These are phyloP conservation scores for Noctua fimbriata DNA, from an alignment of 2,888 invertebrate species.

Conservation along the genomic window DNA sequence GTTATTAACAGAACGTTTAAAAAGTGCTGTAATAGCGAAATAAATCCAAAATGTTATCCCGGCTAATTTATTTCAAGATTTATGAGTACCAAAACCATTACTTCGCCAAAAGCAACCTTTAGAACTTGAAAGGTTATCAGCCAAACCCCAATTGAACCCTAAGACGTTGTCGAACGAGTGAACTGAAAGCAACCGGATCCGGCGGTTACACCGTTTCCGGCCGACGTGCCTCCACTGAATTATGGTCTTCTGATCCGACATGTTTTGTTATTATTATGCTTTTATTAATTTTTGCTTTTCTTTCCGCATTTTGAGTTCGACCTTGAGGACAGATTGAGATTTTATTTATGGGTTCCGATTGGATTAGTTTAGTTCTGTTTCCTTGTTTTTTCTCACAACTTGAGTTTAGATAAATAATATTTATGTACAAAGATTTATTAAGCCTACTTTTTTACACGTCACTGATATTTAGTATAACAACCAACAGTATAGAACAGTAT, in stretches of 20 bases:
- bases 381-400: neutral
- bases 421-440: neutral
- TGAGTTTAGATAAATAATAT: neutral
- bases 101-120: neutral
- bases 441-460: neutral
- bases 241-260: slow-evolving; percentile 74
- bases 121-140: slow-evolving; percentile 28
- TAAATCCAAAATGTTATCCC: neutral
- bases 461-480: neutral
- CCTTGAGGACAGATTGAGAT: slow-evolving; percentile 42
- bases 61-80: neutral
- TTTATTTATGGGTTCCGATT: slow-evolving; percentile 41
- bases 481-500: no score
- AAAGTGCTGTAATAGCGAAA: neutral
- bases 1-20: neutral
- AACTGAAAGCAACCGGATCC: slow-evolving; percentile 75
- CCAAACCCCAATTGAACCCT: slow-evolving; percentile 58
- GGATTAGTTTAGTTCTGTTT: slow-evolving; percentile 13
- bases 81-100: slow-evolving; percentile 6
- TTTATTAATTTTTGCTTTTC: slow-evolving; percentile 65
- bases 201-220: slow-evolving; percentile 79
- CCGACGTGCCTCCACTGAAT: slow-evolving; percentile 75
- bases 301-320: slow-evolving; percentile 42
- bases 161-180: slow-evolving; percentile 60
- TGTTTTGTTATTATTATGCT: slow-evolving; percentile 74